Conservation (phyloP, 2,797 vertebrate genomes). For the Anniella stebbinsi region DNA sequence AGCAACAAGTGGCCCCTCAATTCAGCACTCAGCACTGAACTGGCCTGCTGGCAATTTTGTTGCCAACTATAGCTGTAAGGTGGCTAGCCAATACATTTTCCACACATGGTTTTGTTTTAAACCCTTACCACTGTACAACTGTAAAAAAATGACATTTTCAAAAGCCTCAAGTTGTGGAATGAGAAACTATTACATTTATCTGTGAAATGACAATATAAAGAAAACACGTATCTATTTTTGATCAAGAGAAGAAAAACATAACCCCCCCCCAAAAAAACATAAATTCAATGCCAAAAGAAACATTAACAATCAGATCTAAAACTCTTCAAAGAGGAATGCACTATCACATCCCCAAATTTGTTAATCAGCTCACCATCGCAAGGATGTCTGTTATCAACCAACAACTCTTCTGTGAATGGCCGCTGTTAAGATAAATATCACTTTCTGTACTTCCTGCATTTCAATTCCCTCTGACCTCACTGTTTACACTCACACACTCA, state of each 20-base stretch:
- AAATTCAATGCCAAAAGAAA: not conserved
- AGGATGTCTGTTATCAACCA: no score
- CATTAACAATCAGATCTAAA: not conserved
- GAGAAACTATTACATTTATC: slow-evolving; percentile 2
- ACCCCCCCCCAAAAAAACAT: no score
- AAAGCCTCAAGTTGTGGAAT: not conserved
- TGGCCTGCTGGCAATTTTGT: not conserved
- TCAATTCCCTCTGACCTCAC: no score
- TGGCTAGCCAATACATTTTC: not conserved
- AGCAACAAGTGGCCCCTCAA: not conserved
- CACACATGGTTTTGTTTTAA: not conserved
- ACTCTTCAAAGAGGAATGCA: not conserved
- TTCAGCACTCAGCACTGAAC: not conserved
- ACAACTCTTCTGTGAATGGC: no score
- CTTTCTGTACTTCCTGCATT: no score
- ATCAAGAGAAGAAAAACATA: not conserved
- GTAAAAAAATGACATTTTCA: not conserved
- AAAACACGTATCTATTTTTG: not conserved
- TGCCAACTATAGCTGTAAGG: not conserved
- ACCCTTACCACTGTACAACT: not conserved
- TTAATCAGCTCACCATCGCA: no score
- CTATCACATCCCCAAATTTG: not conserved
- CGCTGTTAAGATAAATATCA: no score
- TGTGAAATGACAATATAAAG: not conserved
- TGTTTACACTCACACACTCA: no score